Evolutionary conservation across 2,797 vertebrate genomes (phyloP), one percentile per base, ranked within the genome.

Genomic region (Protosalanx chinensis): DNA sequence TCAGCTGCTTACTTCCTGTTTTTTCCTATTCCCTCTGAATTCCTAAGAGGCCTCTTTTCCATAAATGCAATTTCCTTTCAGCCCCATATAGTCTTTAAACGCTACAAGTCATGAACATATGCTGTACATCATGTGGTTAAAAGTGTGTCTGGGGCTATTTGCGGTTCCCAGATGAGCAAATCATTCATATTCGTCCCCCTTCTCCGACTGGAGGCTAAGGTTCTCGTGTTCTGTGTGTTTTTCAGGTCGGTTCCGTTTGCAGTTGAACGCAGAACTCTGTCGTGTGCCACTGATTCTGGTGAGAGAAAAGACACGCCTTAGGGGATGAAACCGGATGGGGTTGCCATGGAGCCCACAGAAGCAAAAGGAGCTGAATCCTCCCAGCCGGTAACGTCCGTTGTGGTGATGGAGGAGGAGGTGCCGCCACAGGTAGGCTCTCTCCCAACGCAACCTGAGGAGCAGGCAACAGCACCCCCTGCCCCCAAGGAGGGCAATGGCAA

Each of bases 291-390:
- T 73, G 68, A 70, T 86, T 78, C 58, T 41, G 70, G 35, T 23
- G 5, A 75, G 53, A 35, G 15, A 51, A 30, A 69, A 65, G 16
- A 67, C 37, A 49, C 64, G 72, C 71, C 58, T 78, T 27, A 74
- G 70, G 91, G 88, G 68, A 93, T 94, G 92, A 93, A 93, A 91
- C 90, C 88, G 83, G 91, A 93, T 92, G 91, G 90, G 88, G 88
- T 87, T 83, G 85, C 80, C 79, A 91, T 86, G 27, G 90, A 94
- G 73, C 83, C 90, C 73, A 83, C 78, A 33, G 91, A 92, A 81
- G 78, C 71, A 10, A 72, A 83, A 68, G 76, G 59, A 85, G 78
- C 82, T 0, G 88, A 90, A 69, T 77, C 81, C 13, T 73, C 72
- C 20, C 77, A 83, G 58, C 77, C 29, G 18, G 53, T 56, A 30